phyloP scores from a whole-genome alignment of 2,797 vertebrate genomes.

The Spondyliosoma cantharus region DNA sequence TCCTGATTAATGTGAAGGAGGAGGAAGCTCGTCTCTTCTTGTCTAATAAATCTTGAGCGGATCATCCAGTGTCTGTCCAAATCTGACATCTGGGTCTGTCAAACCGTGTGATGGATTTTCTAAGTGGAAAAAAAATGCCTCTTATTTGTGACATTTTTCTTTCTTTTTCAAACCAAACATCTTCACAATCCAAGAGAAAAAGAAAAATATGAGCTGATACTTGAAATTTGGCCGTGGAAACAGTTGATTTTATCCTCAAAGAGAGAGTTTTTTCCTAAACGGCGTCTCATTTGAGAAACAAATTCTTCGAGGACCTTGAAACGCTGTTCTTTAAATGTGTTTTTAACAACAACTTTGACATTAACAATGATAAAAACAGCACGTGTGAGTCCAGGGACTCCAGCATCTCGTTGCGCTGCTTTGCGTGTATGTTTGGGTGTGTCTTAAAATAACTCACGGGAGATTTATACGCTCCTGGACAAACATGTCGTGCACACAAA shows the following conservation, averaged over 20 bases:
- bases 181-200: background rate
- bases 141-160: too few species aligned
- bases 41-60: too few species aligned
- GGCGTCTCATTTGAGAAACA: background rate
- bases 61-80: slow-evolving; percentile 12
- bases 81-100: background rate
- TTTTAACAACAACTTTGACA: background rate
- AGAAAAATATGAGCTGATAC: background rate
- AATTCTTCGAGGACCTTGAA: background rate
- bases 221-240: slow-evolving; percentile 4
- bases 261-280: background rate
- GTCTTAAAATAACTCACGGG: slow-evolving; percentile 49
- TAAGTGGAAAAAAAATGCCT: too few species aligned
- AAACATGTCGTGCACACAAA: slow-evolving; percentile 54
- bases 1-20: too few species aligned
- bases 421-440: slow-evolving; percentile 34
- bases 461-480: slow-evolving; percentile 53
- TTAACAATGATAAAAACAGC: slow-evolving; percentile 1
- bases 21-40: too few species aligned
- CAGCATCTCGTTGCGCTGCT: slow-evolving; percentile 4
- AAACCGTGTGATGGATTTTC: too few species aligned
- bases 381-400: slow-evolving; percentile 3
- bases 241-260: slow-evolving; percentile 25
- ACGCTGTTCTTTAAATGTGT: background rate
- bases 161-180: background rate